Evolutionary conservation across 53 echinoderm and acorn worm genomes (phyloP), one percentile per base, ranked within the genome.

Genomic region (Antedon mediterranea): DNA sequence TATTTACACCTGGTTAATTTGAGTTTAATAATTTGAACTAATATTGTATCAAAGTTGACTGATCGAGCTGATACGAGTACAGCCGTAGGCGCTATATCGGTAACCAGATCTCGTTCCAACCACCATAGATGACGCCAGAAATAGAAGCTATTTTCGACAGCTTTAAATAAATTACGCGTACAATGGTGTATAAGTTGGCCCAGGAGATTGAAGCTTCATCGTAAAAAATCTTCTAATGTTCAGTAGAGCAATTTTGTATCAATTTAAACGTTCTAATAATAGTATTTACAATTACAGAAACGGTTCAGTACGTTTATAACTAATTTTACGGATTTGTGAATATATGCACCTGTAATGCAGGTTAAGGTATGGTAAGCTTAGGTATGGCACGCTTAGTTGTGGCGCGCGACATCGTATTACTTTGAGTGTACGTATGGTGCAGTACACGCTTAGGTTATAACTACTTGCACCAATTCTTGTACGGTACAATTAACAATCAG

Each of bases 1-100:
- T 57, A 57, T 57, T 15, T 57, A 57, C 57, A 57, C 57, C 57
- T 57, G 13, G 57, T 57, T 57, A 57, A 57, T 57, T 57, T 57
- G 57, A 57, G 57, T 57, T 57, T 57, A 57, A 57, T 57, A 57
- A 57, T 57, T 2, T 57, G 57, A 57, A 57, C 57, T 26, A 57
- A 57, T 57, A 57, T 57, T 57, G 57, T 57, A 57, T 57, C 57
- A 57, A 57, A 57, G 57, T 57, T 57, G 57, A 57, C 57, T 57
- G 57, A 57, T 57, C 57, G 57, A 23, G 57, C 57, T 18, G 57
- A 57, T 57, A 57, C 14, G 57, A 13, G 57, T 57, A 57, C 57
- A 8, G 57, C 57, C 57, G 57, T 57, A 57, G 57, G 57, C 57
- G 14, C 57, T 57, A 1, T 23, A 57, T 57, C 57, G 20, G 57